These are phyloP conservation scores for Eristalis tenax DNA, from an alignment of 2,888 invertebrate species.

Conservation along the genomic window DNA sequence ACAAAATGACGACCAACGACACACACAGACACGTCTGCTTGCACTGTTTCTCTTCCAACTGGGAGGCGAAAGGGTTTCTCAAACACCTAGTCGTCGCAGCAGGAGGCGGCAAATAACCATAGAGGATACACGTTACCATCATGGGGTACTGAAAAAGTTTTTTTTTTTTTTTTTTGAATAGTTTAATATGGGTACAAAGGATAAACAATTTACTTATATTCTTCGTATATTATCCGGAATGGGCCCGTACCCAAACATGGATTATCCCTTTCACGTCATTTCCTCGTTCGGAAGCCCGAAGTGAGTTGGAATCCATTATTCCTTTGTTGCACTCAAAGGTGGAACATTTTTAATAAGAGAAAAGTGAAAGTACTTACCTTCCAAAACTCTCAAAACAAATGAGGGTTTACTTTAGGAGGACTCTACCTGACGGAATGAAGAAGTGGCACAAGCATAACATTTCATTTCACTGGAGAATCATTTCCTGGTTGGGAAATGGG, in stretches of 20 bases:
- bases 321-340: background rate
- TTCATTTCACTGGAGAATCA: background rate
- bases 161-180: background rate
- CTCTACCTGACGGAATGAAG: background rate
- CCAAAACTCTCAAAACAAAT: background rate
- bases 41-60: background rate
- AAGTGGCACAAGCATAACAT: background rate
- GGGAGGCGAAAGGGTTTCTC: background rate
- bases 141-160: background rate
- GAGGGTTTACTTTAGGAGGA: background rate
- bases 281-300: background rate
- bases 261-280: background rate
- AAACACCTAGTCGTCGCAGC: background rate
- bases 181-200: background rate
- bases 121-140: background rate
- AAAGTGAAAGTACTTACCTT: background rate
- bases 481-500: background rate
- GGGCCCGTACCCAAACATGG: background rate
- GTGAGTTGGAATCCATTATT: background rate
- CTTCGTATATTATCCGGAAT: background rate
- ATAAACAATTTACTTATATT: background rate
- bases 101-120: background rate
- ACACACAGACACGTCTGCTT: background rate
- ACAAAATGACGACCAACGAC: background rate
- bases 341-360: background rate